phyloP scores from a whole-genome alignment of 2,888 invertebrate species.

The Meloe dianella region DNA sequence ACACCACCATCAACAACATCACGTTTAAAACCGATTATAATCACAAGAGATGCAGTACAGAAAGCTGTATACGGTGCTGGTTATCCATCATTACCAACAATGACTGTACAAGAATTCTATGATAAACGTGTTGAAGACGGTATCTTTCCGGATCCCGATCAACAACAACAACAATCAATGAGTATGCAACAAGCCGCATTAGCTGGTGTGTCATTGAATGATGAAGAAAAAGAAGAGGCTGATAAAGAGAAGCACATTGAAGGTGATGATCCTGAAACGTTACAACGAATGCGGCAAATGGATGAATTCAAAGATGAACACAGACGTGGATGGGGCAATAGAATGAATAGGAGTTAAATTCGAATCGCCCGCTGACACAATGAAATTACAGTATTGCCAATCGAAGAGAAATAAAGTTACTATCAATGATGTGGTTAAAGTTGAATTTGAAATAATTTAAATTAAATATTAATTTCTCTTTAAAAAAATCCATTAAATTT shows the following conservation, averaged over 20 bases:
- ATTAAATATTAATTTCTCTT: too few species aligned
- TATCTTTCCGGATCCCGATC: conserved; percentile 65
- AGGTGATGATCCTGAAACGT: conserved; percentile 73
- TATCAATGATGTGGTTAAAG: too few species aligned
- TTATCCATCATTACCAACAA: conserved; percentile 90
- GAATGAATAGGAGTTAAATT: conserved; percentile 74
- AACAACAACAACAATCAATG: conserved; percentile 49
- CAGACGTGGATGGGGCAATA: conserved; percentile 86
- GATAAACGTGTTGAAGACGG: conserved; percentile 70
- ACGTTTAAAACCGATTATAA: conserved; percentile 75
- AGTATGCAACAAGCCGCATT: conserved; percentile 55
- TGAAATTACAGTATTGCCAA: background rate
- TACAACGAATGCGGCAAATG: conserved; percentile 71
- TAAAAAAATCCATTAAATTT: too few species aligned
- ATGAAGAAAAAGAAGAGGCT: conserved; percentile 67
- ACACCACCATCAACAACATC: conserved; percentile 56
- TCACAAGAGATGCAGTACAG: conserved; percentile 86
- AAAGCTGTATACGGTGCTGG: conserved; percentile 93
- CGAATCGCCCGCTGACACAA: background rate
- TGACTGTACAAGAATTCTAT: conserved; percentile 96
- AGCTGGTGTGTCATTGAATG: conserved; percentile 52
- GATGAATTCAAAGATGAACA: conserved; percentile 91
- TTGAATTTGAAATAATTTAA: too few species aligned
- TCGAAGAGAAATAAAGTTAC: background rate
- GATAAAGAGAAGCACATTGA: conserved; percentile 71